A percentile compares a stretch with the other conserved stretches of the same genome.
Conservation (phyloP, 1,140 invertebrate species). For the Tetraneura akinire region DNA sequence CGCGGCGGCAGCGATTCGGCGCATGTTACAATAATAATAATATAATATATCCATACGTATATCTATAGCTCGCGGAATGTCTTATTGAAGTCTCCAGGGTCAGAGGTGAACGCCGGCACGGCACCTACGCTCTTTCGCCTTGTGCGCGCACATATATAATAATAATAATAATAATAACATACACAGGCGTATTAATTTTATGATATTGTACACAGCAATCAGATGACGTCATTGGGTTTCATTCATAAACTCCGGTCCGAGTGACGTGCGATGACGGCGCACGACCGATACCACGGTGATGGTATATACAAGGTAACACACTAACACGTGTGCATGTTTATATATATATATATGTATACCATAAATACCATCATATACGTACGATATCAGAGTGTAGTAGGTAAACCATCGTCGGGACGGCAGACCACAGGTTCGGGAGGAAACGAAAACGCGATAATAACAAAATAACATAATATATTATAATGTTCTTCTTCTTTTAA, state of each 20-base stretch:
- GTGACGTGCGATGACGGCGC: neutral
- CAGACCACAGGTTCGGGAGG: neutral
- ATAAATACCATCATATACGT: too few species aligned
- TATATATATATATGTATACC: too few species aligned
- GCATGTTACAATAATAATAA: neutral
- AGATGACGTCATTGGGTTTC: constrained; percentile 39
- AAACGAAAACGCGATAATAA: constrained; percentile 22
- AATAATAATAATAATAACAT: too few species aligned
- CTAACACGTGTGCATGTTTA: too few species aligned
- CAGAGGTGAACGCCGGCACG: constrained; percentile 24
- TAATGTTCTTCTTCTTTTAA: constrained; percentile 34
- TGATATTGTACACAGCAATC: neutral
- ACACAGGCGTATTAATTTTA: too few species aligned
- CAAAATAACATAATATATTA: too few species aligned
- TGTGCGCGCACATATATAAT: neutral
- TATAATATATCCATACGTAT: neutral
- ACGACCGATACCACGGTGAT: neutral
- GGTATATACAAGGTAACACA: too few species aligned
- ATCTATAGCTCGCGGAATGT: constrained; percentile 25
- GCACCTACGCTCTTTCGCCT: neutral
- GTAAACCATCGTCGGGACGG: neutral
- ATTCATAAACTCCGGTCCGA: constrained; percentile 23
- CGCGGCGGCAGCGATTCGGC: neutral
- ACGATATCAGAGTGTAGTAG: too few species aligned
- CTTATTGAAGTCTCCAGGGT: constrained; percentile 41